phyloP scores from a whole-genome alignment of 2,113 vertebrate genomes.

The Telmatochromis brachygnathus region DNA sequence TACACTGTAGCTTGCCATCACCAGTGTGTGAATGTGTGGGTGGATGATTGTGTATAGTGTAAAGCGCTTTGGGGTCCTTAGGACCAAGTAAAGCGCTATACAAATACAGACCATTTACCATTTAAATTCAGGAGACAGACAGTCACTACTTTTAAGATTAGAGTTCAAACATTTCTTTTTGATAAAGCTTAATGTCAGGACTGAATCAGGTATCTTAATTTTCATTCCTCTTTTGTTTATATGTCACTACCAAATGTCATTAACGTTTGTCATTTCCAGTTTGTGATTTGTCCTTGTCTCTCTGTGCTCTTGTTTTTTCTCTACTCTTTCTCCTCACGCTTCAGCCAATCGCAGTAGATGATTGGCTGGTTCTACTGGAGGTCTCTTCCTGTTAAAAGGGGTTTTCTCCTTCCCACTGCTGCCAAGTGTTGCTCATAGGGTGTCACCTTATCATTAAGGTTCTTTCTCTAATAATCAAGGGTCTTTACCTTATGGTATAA shows the following conservation, averaged over 20 bases:
- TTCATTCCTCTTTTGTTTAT: neutral
- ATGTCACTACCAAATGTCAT: neutral
- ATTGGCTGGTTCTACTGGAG: neutral
- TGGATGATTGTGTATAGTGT: neutral
- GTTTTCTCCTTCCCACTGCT: neutral
- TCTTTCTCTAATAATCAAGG: neutral
- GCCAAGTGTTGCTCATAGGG: neutral
- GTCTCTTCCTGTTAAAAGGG: neutral
- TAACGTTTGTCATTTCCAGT: neutral
- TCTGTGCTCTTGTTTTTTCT: neutral
- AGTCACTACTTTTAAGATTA: neutral
- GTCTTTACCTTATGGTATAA: neutral
- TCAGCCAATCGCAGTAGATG: neutral
- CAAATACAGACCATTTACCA: neutral
- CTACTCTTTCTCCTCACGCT: neutral
- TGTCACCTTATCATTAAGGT: neutral
- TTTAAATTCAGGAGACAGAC: neutral
- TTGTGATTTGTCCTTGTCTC: neutral
- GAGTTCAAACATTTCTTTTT: neutral
- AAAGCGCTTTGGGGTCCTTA: rapidly evolving
- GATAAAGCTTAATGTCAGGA: neutral
- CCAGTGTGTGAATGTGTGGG: neutral
- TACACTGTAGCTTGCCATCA: neutral
- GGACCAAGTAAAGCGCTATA: neutral
- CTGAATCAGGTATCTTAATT: neutral